phyloP scores from a whole-genome alignment of 2,797 vertebrate genomes.

The Ibycter americanus region DNA sequence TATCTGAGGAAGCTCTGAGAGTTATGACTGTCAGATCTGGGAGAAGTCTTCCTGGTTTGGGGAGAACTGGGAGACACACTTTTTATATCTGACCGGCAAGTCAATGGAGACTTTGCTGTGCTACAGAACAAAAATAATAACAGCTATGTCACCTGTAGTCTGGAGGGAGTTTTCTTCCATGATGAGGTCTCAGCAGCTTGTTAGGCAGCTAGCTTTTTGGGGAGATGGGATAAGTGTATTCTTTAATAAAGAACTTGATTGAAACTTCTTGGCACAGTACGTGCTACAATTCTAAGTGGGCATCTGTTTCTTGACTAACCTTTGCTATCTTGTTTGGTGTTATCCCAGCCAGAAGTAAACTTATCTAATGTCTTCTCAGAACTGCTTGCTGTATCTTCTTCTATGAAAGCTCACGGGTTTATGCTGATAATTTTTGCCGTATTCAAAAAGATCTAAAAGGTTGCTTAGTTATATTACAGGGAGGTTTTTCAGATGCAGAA shows the following conservation, averaged over 20 bases:
- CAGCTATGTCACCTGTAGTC: not conserved
- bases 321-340: not conserved
- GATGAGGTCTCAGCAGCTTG: not conserved
- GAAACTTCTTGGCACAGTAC: not conserved
- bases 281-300: not conserved
- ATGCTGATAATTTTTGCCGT: not conserved
- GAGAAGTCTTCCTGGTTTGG: not conserved
- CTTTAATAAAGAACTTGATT: not conserved
- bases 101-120: not conserved
- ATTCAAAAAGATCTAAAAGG: not conserved
- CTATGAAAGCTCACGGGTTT: not conserved
- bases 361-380: not conserved
- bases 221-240: not conserved
- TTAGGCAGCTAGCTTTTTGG: not conserved
- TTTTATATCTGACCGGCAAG: not conserved
- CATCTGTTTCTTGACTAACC: not conserved
- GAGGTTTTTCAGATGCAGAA: not conserved
- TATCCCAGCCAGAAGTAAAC: not conserved
- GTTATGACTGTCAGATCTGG: not conserved
- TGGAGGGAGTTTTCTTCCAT: not conserved
- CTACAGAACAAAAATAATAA: not conserved
- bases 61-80: not conserved
- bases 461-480: not conserved
- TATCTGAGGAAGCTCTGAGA: not conserved
- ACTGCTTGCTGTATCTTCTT: not conserved